phyloP scores from a whole-genome alignment of 1,140 invertebrate genomes.

The Papilio helenus region DNA sequence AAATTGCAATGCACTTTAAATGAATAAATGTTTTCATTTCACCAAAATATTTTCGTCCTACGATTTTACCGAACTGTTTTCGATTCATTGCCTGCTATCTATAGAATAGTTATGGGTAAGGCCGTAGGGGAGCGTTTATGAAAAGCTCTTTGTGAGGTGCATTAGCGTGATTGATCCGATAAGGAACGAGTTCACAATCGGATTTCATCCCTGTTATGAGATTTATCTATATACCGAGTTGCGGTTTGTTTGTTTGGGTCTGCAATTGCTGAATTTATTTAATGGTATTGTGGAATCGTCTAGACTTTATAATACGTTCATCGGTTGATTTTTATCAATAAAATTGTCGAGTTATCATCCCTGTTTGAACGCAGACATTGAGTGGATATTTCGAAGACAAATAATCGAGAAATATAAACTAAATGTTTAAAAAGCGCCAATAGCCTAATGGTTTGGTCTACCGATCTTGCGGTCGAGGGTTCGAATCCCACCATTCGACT shows the following conservation, averaged over 20 bases:
- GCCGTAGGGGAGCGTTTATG: constrained; percentile 21
- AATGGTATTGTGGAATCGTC: not conserved
- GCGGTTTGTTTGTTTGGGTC: constrained; percentile 5
- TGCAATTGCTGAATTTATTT: not conserved
- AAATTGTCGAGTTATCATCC: no score
- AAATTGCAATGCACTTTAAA: constrained; percentile 20
- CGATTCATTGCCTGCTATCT: constrained; percentile 31
- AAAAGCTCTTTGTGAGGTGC: constrained; percentile 37
- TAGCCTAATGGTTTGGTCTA: no score
- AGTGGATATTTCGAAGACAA: no score
- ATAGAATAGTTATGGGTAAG: constrained; percentile 29
- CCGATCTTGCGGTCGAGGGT: no score
- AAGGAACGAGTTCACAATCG: constrained; percentile 42
- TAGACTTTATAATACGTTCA: not conserved
- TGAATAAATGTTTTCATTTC: constrained; percentile 21
- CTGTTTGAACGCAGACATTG: no score
- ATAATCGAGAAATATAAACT: no score
- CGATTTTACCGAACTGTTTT: constrained; percentile 29
- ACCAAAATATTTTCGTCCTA: constrained; percentile 21
- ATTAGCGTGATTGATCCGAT: constrained; percentile 47
- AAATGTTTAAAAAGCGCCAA: no score
- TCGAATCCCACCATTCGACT: no score
- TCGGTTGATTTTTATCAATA: not conserved
- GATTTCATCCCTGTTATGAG: constrained; percentile 33
- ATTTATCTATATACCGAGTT: constrained; percentile 25